Conservation (phyloP, 1,140 invertebrate genomes). For the Phymorhynchus buccinoides region DNA sequence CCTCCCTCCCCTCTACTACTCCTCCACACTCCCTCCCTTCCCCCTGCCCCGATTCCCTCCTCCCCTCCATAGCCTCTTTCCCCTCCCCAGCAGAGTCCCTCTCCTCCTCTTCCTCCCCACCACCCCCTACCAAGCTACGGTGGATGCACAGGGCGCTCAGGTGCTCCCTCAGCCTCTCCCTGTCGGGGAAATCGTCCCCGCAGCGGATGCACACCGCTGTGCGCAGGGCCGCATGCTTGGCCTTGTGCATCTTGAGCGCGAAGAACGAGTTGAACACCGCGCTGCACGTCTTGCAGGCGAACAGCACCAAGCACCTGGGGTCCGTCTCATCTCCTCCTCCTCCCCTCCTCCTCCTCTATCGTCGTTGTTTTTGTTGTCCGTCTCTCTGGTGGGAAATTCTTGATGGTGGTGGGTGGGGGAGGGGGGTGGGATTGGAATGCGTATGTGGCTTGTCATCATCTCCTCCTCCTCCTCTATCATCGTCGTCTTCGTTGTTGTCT, state of each 20-base stretch:
- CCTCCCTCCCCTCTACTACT: background rate
- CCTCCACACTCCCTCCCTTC: background rate
- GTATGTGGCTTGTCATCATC: too few species aligned
- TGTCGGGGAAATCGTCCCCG: conserved; percentile 3
- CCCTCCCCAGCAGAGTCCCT: background rate
- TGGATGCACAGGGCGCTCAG: background rate
- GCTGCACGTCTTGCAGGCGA: conserved; percentile 4
- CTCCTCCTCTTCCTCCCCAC: background rate
- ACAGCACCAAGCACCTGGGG: background rate
- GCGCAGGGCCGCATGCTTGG: conserved; percentile 5
- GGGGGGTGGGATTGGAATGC: too few species aligned
- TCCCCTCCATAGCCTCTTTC: background rate
- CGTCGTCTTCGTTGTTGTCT: too few species aligned
- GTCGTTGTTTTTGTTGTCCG: background rate
- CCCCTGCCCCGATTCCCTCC: background rate
- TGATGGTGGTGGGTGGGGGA: too few species aligned
- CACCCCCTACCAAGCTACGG: background rate
- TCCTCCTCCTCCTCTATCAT: too few species aligned
- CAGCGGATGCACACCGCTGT: background rate
- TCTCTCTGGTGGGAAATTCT: background rate
- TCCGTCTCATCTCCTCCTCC: too few species aligned
- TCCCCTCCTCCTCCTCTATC: background rate
- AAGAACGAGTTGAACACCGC: conserved; percentile 18
- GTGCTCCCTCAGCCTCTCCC: conserved; percentile 21
- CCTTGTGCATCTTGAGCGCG: conserved; percentile 30